Evolutionary conservation across 2,797 vertebrate genomes (phyloP).

Genomic region (Phrynocephalus forsythii): DNA sequence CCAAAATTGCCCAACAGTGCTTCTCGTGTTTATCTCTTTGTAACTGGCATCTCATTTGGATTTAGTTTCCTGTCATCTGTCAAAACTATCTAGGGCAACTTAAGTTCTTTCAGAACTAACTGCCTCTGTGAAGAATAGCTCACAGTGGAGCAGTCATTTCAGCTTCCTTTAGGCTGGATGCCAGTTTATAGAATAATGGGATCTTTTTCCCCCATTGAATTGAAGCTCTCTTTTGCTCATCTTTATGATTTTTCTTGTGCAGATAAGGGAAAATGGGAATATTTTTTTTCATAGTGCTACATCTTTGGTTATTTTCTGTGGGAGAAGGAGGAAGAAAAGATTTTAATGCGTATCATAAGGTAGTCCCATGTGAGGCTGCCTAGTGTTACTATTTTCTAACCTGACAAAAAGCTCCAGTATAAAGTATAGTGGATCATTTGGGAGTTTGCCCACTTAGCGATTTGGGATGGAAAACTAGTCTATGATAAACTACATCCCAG

Average conservation of each 20-base stretch:
- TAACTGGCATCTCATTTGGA: conserved; percentile 66
- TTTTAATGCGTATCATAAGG: background rate
- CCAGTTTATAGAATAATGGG: conserved; percentile 56
- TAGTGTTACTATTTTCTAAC: too few species aligned
- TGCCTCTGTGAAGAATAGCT: conserved; percentile 49
- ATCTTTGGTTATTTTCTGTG: conserved; percentile 22
- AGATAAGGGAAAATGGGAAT: conserved; percentile 44
- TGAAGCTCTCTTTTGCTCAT: conserved; percentile 48
- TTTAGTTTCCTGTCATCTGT: conserved; percentile 64
- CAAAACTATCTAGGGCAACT: conserved; percentile 66
- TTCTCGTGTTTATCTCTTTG: conserved; percentile 44
- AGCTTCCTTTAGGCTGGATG: conserved; percentile 60
- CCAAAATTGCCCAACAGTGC: conserved; percentile 47
- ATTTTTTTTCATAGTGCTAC: conserved; percentile 31
- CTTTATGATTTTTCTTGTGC: conserved; percentile 54
- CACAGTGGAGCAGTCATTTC: conserved; percentile 57
- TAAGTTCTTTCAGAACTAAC: conserved; percentile 69
- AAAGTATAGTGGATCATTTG: background rate
- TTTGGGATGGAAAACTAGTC: background rate
- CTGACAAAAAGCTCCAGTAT: too few species aligned
- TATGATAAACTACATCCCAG: background rate
- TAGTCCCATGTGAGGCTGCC: too few species aligned
- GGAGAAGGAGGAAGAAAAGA: conserved; percentile 7
- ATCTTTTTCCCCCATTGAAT: conserved; percentile 57
- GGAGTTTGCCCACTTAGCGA: background rate